Evolutionary conservation across 2,797 vertebrate genomes (phyloP).

Genomic region (Schizopygopsis pylzovi): DNA sequence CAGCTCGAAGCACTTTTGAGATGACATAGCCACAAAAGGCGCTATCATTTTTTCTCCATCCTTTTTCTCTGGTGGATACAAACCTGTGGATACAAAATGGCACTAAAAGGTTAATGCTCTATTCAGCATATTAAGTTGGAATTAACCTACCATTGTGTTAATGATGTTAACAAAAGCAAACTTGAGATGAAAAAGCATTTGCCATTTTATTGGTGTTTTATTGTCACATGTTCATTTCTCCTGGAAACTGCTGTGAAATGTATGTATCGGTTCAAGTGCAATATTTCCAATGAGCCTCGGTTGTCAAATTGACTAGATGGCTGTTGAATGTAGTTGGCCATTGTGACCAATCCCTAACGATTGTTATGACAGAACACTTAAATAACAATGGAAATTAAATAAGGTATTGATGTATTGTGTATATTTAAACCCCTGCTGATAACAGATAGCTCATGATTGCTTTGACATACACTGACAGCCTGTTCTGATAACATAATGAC

Average conservation of each 20-base stretch:
- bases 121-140: not conserved
- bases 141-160: not conserved
- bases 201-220: not conserved
- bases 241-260: not conserved
- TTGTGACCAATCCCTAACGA: not conserved
- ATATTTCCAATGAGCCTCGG: not conserved
- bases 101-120: not conserved
- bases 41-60: no score
- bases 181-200: not conserved
- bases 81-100: no score
- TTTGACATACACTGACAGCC: constrained; percentile 26
- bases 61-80: no score
- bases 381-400: not conserved
- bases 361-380: constrained; percentile 15
- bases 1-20: not conserved
- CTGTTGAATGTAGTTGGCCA: not conserved
- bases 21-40: not conserved
- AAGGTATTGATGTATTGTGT: constrained; percentile 26
- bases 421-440: constrained; percentile 30
- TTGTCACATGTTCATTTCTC: not conserved
- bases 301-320: not conserved
- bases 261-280: not conserved
- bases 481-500: constrained; percentile 29
- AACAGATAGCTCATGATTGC: constrained; percentile 22
- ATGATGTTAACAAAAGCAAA: not conserved